phyloP scores from a whole-genome alignment of 1,140 invertebrate genomes.

The Nephila pilipes region DNA sequence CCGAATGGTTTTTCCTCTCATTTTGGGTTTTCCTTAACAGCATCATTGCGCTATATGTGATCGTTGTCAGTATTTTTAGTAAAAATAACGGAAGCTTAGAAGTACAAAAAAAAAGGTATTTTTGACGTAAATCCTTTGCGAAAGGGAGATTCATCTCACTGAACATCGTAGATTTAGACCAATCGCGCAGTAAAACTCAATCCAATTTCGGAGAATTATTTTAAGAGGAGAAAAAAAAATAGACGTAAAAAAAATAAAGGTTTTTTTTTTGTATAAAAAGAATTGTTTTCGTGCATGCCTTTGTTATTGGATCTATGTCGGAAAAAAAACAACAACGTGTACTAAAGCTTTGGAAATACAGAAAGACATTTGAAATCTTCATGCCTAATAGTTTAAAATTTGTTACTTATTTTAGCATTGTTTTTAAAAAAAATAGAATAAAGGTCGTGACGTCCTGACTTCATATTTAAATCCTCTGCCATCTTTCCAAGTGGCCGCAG shows the following conservation, averaged over 20 bases:
- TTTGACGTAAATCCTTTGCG: background rate
- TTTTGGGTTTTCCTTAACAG: background rate
- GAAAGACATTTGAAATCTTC: background rate
- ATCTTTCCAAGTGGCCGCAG: too few species aligned
- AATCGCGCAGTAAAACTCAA: conserved; percentile 1
- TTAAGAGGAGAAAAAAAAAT: background rate
- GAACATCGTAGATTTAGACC: background rate
- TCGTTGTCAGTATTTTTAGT: background rate
- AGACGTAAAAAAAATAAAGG: background rate
- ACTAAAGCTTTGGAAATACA: too few species aligned
- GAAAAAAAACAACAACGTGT: too few species aligned
- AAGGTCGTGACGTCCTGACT: too few species aligned
- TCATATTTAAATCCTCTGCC: too few species aligned
- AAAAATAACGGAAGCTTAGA: background rate
- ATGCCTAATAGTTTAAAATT: background rate
- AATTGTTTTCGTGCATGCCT: background rate
- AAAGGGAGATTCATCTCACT: conserved; percentile 19
- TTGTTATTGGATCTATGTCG: background rate
- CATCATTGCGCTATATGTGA: background rate
- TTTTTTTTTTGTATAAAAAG: background rate
- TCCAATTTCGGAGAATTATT: conserved; percentile 19
- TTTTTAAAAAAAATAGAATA: too few species aligned
- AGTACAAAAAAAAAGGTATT: background rate
- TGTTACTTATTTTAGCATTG: too few species aligned
- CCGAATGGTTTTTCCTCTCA: background rate